Base-by-base conservation (phyloP, 2,797 vertebrate species). In the Melanotaenia maccullochi region DNA sequence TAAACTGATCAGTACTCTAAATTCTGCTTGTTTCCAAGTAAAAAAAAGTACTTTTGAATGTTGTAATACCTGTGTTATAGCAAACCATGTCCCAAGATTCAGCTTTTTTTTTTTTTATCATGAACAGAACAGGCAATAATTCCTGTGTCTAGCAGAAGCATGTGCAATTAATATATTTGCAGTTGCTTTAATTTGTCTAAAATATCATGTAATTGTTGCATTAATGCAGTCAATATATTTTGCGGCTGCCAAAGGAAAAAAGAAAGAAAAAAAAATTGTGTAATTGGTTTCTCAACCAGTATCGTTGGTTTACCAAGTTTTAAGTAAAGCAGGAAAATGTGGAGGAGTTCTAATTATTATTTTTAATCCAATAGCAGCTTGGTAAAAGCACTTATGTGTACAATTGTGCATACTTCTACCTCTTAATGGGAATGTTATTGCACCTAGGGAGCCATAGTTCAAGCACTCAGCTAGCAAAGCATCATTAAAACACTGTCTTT, bases 11-110 rank as follows among this genome's bases (percentile, higher is more conserved):
- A 73, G 56, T 64, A 52, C 49, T 72, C 55, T 24, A 73, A 75
- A 72, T 77, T 60, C 81, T 75, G 78, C 84, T 78, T 85, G 89
- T 91, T 89, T 80, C 91, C 73, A 81, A 83, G 90, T 89, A 90
- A 92, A 78, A 28, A 28, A 51, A 60, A 60, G 35, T 60, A 38
- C 55, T 78, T 68, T 63, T n/a, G 49, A 70, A 71, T 42, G 9
- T 63, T 71, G 58, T 67, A 65, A 70, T 79, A 72, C 71, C 42
- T n/a, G 12, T 24, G 44, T 47, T 60, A 76, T 14, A 35, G 59
- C 67, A 54, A 52, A 5, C 14, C 0, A 0, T 33, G 59, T 63
- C 54, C 67, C 18, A 65, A 52, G 69, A 87, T 82, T 57, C 25
- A 60, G 58, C 79, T 81, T 78, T 62, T 56, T 9, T 81, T 78